phyloP scores from a whole-genome alignment of 2,797 vertebrate genomes.

The Paramormyrops hopkinsi region DNA sequence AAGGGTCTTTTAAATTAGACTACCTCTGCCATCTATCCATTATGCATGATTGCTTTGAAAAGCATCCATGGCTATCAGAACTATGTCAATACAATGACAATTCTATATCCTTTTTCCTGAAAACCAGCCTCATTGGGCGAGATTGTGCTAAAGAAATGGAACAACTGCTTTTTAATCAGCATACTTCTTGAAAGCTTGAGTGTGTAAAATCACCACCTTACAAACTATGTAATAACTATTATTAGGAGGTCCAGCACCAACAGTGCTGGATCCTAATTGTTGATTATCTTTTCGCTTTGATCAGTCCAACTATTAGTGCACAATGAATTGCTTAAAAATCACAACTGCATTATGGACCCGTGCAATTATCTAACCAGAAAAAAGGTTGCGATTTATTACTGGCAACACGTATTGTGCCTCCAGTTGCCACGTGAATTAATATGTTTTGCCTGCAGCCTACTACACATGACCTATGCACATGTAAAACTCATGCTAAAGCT shows the following conservation, averaged over 20 bases:
- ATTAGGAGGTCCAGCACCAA: background rate
- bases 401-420: background rate
- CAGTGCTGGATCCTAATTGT: background rate
- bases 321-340: background rate
- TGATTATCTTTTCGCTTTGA: background rate
- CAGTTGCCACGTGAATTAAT: background rate
- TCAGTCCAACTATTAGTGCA: background rate
- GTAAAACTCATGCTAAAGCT: background rate
- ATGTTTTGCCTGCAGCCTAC: background rate
- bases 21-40: background rate
- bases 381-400: background rate
- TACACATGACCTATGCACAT: background rate
- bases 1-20: background rate
- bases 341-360: background rate
- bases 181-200: background rate
- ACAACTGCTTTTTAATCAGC: background rate
- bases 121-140: background rate
- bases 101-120: background rate
- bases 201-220: background rate
- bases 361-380: background rate
- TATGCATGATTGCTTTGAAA: background rate
- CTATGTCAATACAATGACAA: background rate
- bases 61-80: background rate
- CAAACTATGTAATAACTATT: background rate
- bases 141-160: background rate